phyloP scores from a whole-genome alignment of 2,888 invertebrate species.

The Brassicogethes aeneus region DNA sequence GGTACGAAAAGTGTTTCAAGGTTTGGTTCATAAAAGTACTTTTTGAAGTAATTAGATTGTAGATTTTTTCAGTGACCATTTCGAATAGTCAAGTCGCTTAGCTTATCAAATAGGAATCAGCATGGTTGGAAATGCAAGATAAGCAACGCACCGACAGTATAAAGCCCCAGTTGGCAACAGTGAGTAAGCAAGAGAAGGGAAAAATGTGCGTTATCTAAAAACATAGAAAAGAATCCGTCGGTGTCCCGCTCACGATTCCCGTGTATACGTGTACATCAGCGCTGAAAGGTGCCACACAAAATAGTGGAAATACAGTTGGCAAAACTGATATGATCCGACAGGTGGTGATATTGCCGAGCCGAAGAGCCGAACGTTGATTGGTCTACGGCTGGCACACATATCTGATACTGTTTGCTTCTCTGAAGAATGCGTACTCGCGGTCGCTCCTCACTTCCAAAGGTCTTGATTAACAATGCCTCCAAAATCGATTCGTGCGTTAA shows the following conservation, averaged over 20 bases:
- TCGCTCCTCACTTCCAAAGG: slow-evolving; percentile 21
- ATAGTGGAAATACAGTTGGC: slow-evolving; percentile 26
- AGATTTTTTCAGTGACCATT: no score
- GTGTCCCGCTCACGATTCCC: slow-evolving; percentile 31
- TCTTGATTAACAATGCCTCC: slow-evolving; percentile 25
- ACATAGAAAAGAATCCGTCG: no score
- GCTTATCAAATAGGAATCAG: no score
- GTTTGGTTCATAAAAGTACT: no score
- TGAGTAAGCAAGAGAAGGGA: no score
- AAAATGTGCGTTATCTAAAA: no score
- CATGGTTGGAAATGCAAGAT: no score
- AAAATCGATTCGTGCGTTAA: not conserved
- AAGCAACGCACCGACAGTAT: no score
- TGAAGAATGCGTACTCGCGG: slow-evolving; percentile 24
- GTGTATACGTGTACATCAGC: slow-evolving; percentile 33
- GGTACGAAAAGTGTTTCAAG: no score
- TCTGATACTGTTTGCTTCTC: slow-evolving; percentile 29
- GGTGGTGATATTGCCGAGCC: not conserved
- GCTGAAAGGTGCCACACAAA: slow-evolving; percentile 36
- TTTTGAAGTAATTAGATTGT: no score
- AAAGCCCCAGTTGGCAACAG: no score
- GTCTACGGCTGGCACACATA: slow-evolving; percentile 28
- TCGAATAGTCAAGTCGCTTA: no score
- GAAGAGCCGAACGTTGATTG: slow-evolving; percentile 19
- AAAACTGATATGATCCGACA: slow-evolving; percentile 20